Base-by-base conservation (phyloP, 2,113 vertebrate species). In the Dasyornis broadbenti region DNA sequence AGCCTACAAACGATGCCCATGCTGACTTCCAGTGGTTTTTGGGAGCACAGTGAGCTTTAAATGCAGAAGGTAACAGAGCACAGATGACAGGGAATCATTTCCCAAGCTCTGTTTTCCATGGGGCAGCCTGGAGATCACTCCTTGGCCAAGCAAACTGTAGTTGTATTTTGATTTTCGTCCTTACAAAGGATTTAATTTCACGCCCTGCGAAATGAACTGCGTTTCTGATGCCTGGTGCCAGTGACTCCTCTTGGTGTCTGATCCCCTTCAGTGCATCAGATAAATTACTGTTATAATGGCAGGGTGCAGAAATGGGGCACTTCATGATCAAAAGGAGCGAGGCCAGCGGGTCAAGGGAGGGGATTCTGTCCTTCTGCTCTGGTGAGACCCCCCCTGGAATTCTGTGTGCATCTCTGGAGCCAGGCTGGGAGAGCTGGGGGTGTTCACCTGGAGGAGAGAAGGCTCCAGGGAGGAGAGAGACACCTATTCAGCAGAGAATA, bases 1-100 rank as follows among this genome's bases (percentile, higher is more conserved):
- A 59, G 12, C 33, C 78, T 17, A 0, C 18, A 31, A 44, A 47
- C 35, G 2, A 26, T 3, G 7, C 4, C 66, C 1, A 0, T n/a
- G 65, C 28, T 70, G 6, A 15, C 9, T n/a, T 49, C 9, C 7
- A 6, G 56, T 12, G 45, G 0, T 47, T 10, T 78, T 56, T 22
- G 59, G 59, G 72, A 77, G 26, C 33, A 11, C 3, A 2, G 14
- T 2, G 13, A 70, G 42, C 57, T 72, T 17, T 52, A 49, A 61
- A 61, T 53, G n/a, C 86, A 63, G 75, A n/a, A 53, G 50, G 54
- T 66, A 26, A 3, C 56, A 22, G 59, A 31, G 13, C 49, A 23
- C n/a, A 8, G 23, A 0, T 23, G 60, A 4, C 60, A 64, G 19
- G 4, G 47, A n/a, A 15, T 7, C 10, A 60, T 45, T 71, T 42